phyloP scores from a whole-genome alignment of 2,797 vertebrate genomes.

The Halcyon smyrnensis region DNA sequence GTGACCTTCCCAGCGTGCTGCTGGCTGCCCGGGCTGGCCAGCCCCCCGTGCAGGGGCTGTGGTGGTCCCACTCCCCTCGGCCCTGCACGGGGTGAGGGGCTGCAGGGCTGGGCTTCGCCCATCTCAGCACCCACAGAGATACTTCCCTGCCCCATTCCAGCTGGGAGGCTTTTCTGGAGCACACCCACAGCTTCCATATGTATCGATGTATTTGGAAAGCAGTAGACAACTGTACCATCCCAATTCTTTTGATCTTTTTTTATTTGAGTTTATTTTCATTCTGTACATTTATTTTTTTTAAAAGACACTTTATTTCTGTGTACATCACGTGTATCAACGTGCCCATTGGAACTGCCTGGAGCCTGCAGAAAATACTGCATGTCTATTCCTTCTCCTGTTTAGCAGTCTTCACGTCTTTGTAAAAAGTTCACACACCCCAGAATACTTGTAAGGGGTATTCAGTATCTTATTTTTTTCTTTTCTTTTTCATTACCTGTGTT shows the following conservation, averaged over 20 bases:
- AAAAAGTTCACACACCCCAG: not conserved
- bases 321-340: rapidly evolving
- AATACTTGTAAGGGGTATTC: not conserved
- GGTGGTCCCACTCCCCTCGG: no score
- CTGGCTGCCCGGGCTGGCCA: not conserved
- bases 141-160: rapidly evolving
- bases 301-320: not conserved
- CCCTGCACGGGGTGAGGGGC: not conserved
- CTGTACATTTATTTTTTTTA: not conserved
- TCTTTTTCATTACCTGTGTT: not conserved
- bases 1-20: rapidly evolving
- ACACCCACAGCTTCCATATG: not conserved
- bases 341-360: not conserved
- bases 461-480: not conserved
- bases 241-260: not conserved
- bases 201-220: not conserved
- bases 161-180: not conserved
- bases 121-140: not conserved
- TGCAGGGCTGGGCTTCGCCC: not conserved
- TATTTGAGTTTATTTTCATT: not conserved
- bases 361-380: not conserved
- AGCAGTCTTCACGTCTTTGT: not conserved
- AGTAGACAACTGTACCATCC: not conserved
- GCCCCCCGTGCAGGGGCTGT: not conserved
- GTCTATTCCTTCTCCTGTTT: not conserved